phyloP scores from a whole-genome alignment of 2,113 vertebrate species.

The Malurus cyaneus region DNA sequence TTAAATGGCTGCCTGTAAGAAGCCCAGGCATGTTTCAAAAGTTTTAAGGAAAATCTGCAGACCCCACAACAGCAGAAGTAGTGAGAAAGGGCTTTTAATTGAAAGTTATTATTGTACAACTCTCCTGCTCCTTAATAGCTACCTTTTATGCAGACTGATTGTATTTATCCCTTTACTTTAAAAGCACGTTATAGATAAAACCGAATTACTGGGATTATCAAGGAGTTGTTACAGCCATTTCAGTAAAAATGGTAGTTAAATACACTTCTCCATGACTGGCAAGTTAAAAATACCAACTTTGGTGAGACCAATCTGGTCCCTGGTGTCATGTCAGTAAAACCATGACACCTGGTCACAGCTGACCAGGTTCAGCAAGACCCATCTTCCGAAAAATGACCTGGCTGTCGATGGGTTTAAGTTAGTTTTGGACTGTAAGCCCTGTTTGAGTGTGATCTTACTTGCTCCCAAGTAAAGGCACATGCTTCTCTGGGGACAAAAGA shows the following conservation, averaged over 20 bases:
- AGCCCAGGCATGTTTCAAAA: slow-evolving; percentile 26
- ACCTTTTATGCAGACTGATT: slow-evolving; percentile 47
- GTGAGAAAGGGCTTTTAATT: slow-evolving; percentile 63
- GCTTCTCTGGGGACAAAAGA: neutral
- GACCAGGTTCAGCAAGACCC: neutral
- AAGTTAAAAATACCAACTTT: neutral
- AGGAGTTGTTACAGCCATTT: slow-evolving; percentile 32
- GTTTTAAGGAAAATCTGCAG: slow-evolving; percentile 30
- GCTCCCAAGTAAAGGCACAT: neutral
- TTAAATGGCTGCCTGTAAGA: slow-evolving; percentile 74
- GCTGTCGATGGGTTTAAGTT: neutral
- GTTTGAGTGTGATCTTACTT: neutral
- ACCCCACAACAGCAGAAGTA: neutral
- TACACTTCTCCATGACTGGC: neutral
- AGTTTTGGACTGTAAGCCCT: neutral
- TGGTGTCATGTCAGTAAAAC: too few relatives aligned
- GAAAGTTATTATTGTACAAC: slow-evolving; percentile 52
- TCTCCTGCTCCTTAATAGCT: slow-evolving; percentile 36
- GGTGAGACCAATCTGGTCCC: neutral
- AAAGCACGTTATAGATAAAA: slow-evolving; percentile 69
- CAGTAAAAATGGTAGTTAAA: slow-evolving; percentile 12
- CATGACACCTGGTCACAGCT: neutral
- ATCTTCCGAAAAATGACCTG: neutral
- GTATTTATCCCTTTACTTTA: slow-evolving; percentile 73
- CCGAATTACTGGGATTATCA: slow-evolving; percentile 22